phyloP scores from a whole-genome alignment of 2,797 vertebrate species.

The Acrossocheilus fasciatus region DNA sequence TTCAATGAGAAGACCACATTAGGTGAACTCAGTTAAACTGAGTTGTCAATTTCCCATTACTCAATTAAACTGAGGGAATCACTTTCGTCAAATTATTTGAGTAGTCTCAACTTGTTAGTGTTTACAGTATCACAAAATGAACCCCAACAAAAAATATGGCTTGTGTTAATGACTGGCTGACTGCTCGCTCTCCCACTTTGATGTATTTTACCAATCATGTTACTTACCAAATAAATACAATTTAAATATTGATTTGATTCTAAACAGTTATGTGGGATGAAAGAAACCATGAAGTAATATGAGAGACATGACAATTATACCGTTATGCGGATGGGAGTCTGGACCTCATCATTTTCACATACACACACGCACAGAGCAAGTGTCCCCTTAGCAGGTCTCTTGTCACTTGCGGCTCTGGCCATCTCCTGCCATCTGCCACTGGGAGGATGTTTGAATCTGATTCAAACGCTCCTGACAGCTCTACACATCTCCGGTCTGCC shows the following conservation, averaged over 20 bases:
- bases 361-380: conserved; percentile 42
- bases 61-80: no score
- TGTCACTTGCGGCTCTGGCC: conserved; percentile 42
- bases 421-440: conserved; percentile 61
- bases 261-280: not conserved
- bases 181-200: not conserved
- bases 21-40: no score
- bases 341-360: conserved; percentile 2
- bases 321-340: not conserved
- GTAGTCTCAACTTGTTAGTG: no score
- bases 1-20: no score
- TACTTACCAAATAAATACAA: not conserved
- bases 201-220: not conserved
- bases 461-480: conserved; percentile 52
- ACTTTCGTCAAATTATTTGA: no score
- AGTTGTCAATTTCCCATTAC: no score
- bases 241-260: not conserved
- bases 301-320: not conserved
- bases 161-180: not conserved
- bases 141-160: not conserved
- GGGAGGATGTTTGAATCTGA: conserved; percentile 50
- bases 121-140: not conserved
- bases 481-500: conserved; percentile 14
- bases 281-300: not conserved
- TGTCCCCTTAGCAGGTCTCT: conserved; percentile 29